These are phyloP conservation scores for Lithophane semibrunnea DNA, from an alignment of 2,888 invertebrate species.

Conservation along the genomic window DNA sequence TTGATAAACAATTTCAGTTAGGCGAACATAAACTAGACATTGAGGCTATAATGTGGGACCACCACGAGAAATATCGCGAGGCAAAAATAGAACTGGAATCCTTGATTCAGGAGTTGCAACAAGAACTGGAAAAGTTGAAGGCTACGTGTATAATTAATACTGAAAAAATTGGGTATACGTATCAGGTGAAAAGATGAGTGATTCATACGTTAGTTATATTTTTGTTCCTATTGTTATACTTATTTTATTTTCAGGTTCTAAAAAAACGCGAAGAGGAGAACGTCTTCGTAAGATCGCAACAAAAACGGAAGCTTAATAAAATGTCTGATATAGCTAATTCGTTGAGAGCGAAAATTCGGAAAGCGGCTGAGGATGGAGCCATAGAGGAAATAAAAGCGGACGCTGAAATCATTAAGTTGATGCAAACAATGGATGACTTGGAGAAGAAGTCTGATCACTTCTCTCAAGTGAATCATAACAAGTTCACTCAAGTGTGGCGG, in stretches of 20 bases:
- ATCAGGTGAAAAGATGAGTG: conserved; percentile 88
- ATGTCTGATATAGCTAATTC: conserved; percentile 93
- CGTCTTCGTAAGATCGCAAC: conserved; percentile 94
- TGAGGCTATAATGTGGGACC: conserved; percentile 91
- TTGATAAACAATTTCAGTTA: conserved; percentile 73
- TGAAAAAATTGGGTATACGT: conserved; percentile 97
- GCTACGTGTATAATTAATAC: conserved; percentile 95
- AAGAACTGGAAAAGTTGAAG: conserved; percentile 94
- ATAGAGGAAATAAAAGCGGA: conserved; percentile 92
- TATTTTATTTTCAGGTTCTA: conserved; percentile 88
- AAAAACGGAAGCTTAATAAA: conserved; percentile 94
- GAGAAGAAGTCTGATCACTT: conserved; percentile 93
- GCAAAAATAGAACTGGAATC: conserved; percentile 93
- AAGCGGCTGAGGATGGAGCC: conserved; percentile 92
- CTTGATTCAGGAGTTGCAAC: conserved; percentile 93
- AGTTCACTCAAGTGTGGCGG: conserved; percentile 89
- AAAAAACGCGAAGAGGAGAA: conserved; percentile 97
- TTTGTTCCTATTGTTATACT: background rate
- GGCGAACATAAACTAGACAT: conserved; percentile 90
- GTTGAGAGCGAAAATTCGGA: conserved; percentile 92
- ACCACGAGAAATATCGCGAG: conserved; percentile 93
- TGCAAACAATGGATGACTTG: conserved; percentile 92
- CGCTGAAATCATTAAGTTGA: conserved; percentile 92
- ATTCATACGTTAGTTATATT: conserved; percentile 1
- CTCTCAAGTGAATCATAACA: conserved; percentile 91